These are phyloP conservation scores for Dynastes grantii DNA, from an alignment of 2,888 invertebrate species.

Conservation along the genomic window DNA sequence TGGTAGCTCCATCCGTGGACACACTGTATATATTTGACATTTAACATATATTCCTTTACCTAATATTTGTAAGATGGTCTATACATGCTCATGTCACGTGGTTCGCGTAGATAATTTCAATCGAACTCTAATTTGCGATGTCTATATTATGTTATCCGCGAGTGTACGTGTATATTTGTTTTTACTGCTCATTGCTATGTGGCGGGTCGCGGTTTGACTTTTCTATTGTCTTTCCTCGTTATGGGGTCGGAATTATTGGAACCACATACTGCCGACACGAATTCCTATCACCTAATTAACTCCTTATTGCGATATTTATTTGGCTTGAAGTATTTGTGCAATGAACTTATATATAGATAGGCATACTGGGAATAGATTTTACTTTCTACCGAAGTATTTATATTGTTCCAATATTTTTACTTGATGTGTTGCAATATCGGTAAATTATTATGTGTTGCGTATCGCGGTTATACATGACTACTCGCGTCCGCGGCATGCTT, in stretches of 20 bases:
- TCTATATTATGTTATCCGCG: background rate
- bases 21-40: too few species aligned
- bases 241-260: constrained; percentile 45
- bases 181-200: constrained; percentile 37
- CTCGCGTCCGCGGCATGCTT: constrained; percentile 7
- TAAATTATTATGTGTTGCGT: constrained; percentile 28
- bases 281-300: constrained; percentile 47
- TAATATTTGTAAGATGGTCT: too few species aligned
- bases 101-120: too few species aligned
- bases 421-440: constrained; percentile 36
- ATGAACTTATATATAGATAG: constrained; percentile 30
- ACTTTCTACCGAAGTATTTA: constrained; percentile 44
- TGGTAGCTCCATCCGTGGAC: too few species aligned
- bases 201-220: constrained; percentile 38
- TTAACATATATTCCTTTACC: too few species aligned
- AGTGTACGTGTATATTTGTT: constrained; percentile 15
- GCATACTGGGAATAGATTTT: constrained; percentile 40
- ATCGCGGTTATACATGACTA: constrained; percentile 26
- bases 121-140: too few species aligned
- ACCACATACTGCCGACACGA: constrained; percentile 43
- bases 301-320: constrained; percentile 47
- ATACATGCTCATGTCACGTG: too few species aligned
- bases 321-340: constrained; percentile 37
- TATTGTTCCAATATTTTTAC: constrained; percentile 47
- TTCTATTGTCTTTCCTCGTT: constrained; percentile 44